Conservation (phyloP, 1,140 invertebrate genomes). For the Drosophila saltans region DNA sequence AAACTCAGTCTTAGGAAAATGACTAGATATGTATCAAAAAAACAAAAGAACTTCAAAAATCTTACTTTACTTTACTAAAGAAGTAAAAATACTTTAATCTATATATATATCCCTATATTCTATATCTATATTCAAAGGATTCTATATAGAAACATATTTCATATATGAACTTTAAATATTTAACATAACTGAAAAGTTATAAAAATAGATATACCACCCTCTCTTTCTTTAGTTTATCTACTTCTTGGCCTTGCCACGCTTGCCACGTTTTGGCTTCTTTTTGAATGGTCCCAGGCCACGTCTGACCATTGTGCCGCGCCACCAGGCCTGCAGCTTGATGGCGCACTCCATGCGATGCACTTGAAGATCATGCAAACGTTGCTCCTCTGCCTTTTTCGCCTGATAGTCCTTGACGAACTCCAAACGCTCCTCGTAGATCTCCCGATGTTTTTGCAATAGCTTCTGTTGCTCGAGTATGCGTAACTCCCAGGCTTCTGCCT, state of each 20-base stretch:
- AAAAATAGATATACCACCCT: no score
- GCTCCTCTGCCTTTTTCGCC: conserved; percentile 68
- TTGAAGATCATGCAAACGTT: conserved; percentile 61
- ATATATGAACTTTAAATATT: no score
- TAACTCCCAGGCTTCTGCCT: conserved; percentile 56
- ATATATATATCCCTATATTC: no score
- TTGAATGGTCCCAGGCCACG: conserved; percentile 86
- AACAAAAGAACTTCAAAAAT: no score
- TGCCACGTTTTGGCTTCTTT: conserved; percentile 85
- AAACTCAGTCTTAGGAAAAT: no score
- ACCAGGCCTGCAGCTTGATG: conserved; percentile 86
- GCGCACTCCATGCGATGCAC: conserved; percentile 71
- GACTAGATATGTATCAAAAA: no score
- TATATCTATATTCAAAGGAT: no score
- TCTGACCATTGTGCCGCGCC: conserved; percentile 88
- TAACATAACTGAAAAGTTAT: no score
- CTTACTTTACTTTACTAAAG: no score
- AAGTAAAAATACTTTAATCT: no score
- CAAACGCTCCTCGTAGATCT: conserved; percentile 57
- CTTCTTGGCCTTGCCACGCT: conserved; percentile 78
- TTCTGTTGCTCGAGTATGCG: conserved; percentile 66
- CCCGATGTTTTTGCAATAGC: conserved; percentile 50
- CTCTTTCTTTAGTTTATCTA: conserved; percentile 16
- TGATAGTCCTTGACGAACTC: conserved; percentile 63
- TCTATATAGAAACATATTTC: no score